Percentiles rank a stretch among this genome's conserved stretches.
phyloP scores from a whole-genome alignment of 1,140 invertebrate genomes.

The Sinonovacula constricta region DNA sequence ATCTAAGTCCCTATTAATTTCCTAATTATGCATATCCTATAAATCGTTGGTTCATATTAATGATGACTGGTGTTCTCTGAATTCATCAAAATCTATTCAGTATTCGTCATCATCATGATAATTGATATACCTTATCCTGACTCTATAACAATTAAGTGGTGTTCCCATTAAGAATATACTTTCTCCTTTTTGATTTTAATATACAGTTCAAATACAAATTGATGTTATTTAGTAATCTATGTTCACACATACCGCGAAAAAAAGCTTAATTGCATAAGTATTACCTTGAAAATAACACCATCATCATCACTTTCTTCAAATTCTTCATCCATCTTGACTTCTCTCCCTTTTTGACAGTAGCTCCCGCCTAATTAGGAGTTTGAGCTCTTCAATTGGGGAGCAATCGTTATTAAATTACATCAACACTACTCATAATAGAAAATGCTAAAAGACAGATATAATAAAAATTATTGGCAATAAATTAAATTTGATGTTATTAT shows the following conservation, averaged over 20 bases:
- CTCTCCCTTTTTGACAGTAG: slow-evolving; percentile 31
- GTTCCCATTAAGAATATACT: not conserved
- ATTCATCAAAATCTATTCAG: too few relatives aligned
- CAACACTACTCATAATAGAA: not conserved
- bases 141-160: not conserved
- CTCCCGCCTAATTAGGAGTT: slow-evolving; percentile 30
- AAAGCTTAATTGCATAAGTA: too few relatives aligned
- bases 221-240: too few relatives aligned
- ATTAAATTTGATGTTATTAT: not conserved
- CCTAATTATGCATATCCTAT: too few relatives aligned
- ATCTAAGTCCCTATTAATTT: too few relatives aligned
- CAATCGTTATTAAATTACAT: too few relatives aligned
- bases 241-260: too few relatives aligned
- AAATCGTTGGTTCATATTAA: too few relatives aligned
- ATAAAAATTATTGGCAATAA: not conserved
- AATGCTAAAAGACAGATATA: too few relatives aligned
- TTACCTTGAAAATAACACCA: slow-evolving; percentile 40
- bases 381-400: not conserved
- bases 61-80: too few relatives aligned
- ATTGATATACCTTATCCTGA: not conserved
- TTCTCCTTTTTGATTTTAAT: not conserved
- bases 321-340: not conserved
- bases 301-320: slow-evolving; percentile 7
- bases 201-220: not conserved
- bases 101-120: not conserved